These are phyloP conservation scores for Florisuga fusca DNA, from an alignment of 2,797 vertebrate genomes.

Conservation along the genomic window DNA sequence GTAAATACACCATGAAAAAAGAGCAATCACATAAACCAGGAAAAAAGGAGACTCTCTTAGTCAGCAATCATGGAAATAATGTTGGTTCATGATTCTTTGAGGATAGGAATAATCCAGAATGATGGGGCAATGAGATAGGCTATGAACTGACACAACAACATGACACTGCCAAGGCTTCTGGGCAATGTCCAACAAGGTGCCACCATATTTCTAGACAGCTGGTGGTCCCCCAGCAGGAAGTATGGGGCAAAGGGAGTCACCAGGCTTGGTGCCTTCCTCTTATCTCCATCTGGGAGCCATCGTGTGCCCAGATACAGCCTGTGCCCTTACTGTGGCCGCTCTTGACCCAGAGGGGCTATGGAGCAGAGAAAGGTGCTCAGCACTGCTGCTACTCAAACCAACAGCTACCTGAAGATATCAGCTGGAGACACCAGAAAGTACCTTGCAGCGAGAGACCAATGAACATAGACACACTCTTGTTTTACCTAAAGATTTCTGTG, in stretches of 20 bases:
- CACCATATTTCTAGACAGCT: not conserved
- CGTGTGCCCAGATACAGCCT: not conserved
- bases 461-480: not conserved
- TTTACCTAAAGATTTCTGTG: not conserved
- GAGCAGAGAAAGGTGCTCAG: not conserved
- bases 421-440: not conserved
- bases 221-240: not conserved
- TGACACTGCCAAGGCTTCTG: not conserved
- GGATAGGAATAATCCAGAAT: not conserved
- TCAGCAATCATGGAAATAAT: not conserved
- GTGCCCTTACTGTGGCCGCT: not conserved
- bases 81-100: not conserved
- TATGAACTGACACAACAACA: not conserved
- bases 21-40: not conserved
- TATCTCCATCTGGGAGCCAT: not conserved
- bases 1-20: not conserved
- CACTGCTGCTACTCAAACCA: not conserved
- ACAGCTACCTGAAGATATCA: not conserved
- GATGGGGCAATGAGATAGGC: fast-evolving
- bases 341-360: not conserved
- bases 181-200: not conserved
- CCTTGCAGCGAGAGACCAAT: not conserved
- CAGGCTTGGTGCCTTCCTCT: fast-evolving
- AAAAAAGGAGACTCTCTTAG: not conserved
- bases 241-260: not conserved